Evolutionary conservation across 2,113 vertebrate genomes (phyloP), one percentile per base, ranked within the genome.

Genomic region (Cyprinodon variegatus): DNA sequence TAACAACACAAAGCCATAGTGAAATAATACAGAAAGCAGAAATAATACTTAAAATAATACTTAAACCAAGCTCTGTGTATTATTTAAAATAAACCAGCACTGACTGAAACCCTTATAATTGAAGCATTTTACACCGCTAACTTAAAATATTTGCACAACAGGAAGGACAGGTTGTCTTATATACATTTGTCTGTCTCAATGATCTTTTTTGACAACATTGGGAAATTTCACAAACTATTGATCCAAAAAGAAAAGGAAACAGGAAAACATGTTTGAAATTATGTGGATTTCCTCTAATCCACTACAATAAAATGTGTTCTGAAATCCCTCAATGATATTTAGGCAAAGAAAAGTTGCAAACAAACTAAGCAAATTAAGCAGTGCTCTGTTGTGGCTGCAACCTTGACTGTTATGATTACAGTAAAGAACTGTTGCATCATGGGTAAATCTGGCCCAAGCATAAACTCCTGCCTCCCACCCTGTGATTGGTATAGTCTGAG

Each of bases 41-140:
- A 45, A 48, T 72, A 61, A 70, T 53, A 74, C 60, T 61, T 83
- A 29, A 29, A 29, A 29, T 29, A 29, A 29, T 29, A 29, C 29
- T 68, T 53, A 63, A 46, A 53, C 37, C n/a, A 74, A 50, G 38
- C 83, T 36, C 40, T 81, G n/a, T 39, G 50, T 39, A 78, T 64
- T 57, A 41, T 72, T 22, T 68, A 17, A 78, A 72, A 77, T 59
- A 61, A 53, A 78, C 46, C 78, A 72, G 46, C 68, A 11, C 79
- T 87, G 80, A 75, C 81, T 67, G 60, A 73, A 78, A 63, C 87
- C 88, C 61, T 78, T 78, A 88, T 85, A 82, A 66, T 48, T 68
- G 38, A 76, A 62, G 72, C 74, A 70, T 79, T 83, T 86, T 79
- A 82, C 77, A 78, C 77, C 77, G 83, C 73, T 88, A 82, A 87